These are phyloP conservation scores for Hemiprocne comata DNA, from an alignment of 2,113 vertebrate genomes.

Conservation along the genomic window DNA sequence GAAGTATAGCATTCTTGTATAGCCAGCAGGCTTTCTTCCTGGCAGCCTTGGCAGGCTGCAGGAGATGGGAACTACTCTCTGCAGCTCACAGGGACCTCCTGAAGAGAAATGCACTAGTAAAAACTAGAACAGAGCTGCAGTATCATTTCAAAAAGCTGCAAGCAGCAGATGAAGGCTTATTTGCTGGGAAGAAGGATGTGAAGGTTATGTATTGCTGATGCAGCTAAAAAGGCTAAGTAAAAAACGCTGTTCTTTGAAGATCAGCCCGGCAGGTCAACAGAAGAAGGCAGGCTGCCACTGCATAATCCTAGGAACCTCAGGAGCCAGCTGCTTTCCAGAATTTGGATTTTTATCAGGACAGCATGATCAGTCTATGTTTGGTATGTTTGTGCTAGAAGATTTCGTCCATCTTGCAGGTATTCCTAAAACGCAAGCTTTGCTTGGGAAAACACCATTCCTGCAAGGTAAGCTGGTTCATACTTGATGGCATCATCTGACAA, in stretches of 20 bases:
- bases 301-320: background rate
- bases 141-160: background rate
- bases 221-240: background rate
- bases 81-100: background rate
- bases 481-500: background rate
- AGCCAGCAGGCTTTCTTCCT: background rate
- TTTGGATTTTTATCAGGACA: background rate
- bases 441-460: background rate
- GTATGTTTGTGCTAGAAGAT: background rate
- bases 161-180: background rate
- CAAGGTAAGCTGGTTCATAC: background rate
- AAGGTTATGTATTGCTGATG: background rate
- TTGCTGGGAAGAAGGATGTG: background rate
- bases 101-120: background rate
- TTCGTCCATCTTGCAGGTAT: background rate
- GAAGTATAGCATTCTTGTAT: background rate
- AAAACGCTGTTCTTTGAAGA: background rate
- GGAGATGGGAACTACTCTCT: conserved; percentile 4
- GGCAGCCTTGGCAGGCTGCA: background rate
- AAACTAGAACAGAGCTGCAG: background rate
- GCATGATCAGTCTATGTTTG: background rate
- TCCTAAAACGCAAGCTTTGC: background rate
- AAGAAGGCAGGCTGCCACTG: background rate
- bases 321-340: background rate
- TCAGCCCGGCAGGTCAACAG: background rate